Evolutionary conservation across 2,113 vertebrate genomes (phyloP).

Genomic region (Opisthocomus hoazin): DNA sequence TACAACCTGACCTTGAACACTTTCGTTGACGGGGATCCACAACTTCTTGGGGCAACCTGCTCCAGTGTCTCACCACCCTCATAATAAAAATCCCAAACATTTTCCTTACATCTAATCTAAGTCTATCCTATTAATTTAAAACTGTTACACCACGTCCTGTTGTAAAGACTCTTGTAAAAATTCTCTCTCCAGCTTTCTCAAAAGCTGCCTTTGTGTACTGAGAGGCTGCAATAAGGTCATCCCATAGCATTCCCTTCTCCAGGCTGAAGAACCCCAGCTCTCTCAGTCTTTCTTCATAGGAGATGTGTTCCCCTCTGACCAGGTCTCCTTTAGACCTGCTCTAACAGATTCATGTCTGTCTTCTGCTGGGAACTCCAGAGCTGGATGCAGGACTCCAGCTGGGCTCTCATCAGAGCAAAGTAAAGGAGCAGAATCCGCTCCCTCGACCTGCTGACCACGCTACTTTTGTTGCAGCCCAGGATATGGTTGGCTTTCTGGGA

Average conservation of each 20-base stretch:
- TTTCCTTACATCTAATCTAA: neutral
- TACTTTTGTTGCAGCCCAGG: neutral
- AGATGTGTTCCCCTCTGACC: neutral
- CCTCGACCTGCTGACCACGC: accelerated
- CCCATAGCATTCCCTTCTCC: neutral
- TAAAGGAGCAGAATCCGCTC: neutral
- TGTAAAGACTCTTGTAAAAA: neutral
- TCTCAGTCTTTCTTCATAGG: neutral
- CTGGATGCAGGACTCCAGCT: no score
- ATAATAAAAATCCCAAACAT: neutral
- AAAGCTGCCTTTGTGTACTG: neutral
- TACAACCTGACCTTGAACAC: neutral
- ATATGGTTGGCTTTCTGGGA: neutral
- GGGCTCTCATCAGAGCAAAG: accelerated
- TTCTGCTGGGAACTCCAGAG: neutral
- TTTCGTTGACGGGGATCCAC: neutral
- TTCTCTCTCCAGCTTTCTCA: neutral
- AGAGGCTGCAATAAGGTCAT: neutral
- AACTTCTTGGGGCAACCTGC: neutral
- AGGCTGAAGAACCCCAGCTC: neutral
- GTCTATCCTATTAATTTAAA: neutral
- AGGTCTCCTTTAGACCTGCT: neutral
- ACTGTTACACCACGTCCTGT: neutral
- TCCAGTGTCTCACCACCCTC: neutral
- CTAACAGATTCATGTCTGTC: neutral